phyloP scores from a whole-genome alignment of 2,113 vertebrate genomes.

The Forbesichthys agassizii region DNA sequence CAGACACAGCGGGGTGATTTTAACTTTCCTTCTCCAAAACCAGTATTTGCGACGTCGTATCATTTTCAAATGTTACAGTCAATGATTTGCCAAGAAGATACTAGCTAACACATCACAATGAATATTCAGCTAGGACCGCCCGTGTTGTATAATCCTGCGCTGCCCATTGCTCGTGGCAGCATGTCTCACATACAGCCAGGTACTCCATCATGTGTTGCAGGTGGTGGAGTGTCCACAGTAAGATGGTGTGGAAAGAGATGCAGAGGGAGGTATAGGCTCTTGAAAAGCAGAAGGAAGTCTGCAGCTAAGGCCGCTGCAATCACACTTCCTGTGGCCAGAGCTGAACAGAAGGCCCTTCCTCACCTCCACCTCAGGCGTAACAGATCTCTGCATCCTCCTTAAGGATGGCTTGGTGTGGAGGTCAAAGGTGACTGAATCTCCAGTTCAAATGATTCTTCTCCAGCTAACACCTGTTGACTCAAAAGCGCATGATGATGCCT shows the following conservation, averaged over 20 bases:
- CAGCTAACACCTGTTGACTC: too few relatives aligned
- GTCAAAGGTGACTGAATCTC: not conserved
- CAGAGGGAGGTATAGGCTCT: not conserved
- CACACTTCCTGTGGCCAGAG: slow-evolving; percentile 17
- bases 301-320: not conserved
- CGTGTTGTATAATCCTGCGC: not conserved
- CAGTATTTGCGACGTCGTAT: slow-evolving; percentile 76
- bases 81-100: slow-evolving; percentile 27
- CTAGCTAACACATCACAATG: slow-evolving; percentile 6
- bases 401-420: too few relatives aligned
- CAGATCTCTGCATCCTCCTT: not conserved
- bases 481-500: too few relatives aligned
- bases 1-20: slow-evolving; percentile 60
- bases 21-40: slow-evolving; percentile 76
- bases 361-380: not conserved
- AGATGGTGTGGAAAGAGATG: not conserved
- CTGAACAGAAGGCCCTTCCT: slow-evolving; percentile 28
- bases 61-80: slow-evolving; percentile 55
- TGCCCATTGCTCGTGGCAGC: slow-evolving; percentile 48
- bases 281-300: not conserved
- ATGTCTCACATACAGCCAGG: slow-evolving; percentile 33
- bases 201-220: slow-evolving; percentile 54
- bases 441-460: not conserved
- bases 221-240: not conserved
- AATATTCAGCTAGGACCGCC: not conserved